Evolutionary conservation across 1,140 invertebrate species (phyloP), one percentile per base, ranked within the genome.

Genomic region (Nymphalis io): DNA sequence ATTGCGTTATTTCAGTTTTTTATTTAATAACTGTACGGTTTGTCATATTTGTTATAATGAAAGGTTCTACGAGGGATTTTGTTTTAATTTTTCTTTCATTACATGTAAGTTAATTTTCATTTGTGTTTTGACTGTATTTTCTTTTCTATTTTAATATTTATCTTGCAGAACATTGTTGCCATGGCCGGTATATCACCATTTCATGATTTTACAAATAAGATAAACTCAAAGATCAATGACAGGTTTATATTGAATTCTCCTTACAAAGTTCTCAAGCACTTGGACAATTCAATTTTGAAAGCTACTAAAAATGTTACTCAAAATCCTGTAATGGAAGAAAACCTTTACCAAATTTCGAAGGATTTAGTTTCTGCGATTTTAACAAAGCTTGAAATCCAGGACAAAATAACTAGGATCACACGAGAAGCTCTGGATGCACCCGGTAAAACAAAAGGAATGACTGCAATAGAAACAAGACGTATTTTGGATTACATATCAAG

Each of bases 401-500:
- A 91, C 65, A 89, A 89, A 84, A 86, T 89, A 16, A 91, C 89
- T 20, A 82, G 87, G 72, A 84, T 91, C 8, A 89, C 89, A 20
- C 82, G 78, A 64, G 87, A 89, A 70, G 89, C 89, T 15, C 75
- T 91, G 1, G 89, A 89, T 70, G 87, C 87, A 10, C 81, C 89
- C 15, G 87, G 86, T 5, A 88, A 85, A 75, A 85, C 74, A 66
- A 89, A 89, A 73, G 89, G 89, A 3, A 84, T 89, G 44, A 89
- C 87, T 53, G 89, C 89, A 15, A 91, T 91, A 72, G 89, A 91
- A 74, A 91, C 89, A 1, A 80, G 89, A 73, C 80, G 89, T 46
- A 91, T 91, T 68, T 75, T 91, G 18, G 89, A 91, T 72, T 91
- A 89, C 46, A 89, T 89, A 64, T 91, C 89, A 13, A 79, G 87